phyloP scores from a whole-genome alignment of 2,888 invertebrate species.

The Heteropelma amictum region DNA sequence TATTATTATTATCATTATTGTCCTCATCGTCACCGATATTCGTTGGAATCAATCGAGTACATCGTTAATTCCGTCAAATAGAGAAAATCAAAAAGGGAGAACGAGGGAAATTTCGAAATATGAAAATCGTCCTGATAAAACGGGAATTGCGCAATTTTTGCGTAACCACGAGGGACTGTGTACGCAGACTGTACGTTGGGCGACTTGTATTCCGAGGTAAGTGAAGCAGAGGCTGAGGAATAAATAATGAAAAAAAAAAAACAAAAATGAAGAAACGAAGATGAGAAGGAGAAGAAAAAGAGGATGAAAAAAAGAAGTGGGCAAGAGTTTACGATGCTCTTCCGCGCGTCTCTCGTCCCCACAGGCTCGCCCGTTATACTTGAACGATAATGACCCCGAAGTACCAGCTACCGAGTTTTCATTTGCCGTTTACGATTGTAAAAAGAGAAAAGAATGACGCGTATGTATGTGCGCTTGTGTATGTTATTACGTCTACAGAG shows the following conservation, averaged over 20 bases:
- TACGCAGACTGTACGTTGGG: constrained; percentile 4
- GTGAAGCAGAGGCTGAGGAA: not conserved
- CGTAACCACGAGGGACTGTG: constrained; percentile 31
- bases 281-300: constrained; percentile 7
- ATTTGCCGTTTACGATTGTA: constrained; percentile 52
- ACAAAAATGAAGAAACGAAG: constrained; percentile 21
- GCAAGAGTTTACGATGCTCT: constrained; percentile 50
- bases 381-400: constrained; percentile 58
- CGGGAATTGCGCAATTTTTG: constrained; percentile 14
- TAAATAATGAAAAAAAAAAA: not conserved
- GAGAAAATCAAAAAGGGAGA: not conserved
- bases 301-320: constrained; percentile 36
- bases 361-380: constrained; percentile 54
- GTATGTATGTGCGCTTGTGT: not conserved
- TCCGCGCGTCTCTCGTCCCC: constrained; percentile 27
- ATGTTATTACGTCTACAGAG: too few relatives aligned
- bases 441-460: constrained; percentile 32
- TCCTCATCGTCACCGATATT: not conserved
- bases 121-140: constrained; percentile 33
- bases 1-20: not conserved
- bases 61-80: not conserved
- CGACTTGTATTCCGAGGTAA: constrained; percentile 3
- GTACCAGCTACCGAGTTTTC: constrained; percentile 58
- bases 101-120: not conserved
- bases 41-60: not conserved